Percentiles rank a stretch among this genome's conserved stretches.
Evolutionary conservation across 1,140 invertebrate genomes (phyloP).

Genomic region (Diuraphis noxia): DNA sequence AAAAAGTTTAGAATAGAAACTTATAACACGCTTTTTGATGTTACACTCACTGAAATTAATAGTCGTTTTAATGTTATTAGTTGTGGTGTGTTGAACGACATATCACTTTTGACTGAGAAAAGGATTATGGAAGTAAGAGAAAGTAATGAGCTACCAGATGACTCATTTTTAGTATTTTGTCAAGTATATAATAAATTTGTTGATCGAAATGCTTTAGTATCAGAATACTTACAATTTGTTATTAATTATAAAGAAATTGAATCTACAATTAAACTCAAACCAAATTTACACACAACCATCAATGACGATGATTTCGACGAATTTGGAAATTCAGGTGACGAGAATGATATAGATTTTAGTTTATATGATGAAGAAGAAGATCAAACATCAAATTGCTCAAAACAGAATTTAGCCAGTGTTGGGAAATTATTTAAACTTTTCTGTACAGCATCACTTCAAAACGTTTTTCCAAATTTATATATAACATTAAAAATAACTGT

Average conservation of each 20-base stretch:
- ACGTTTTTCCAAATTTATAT: constrained; percentile 19
- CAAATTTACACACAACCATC: neutral
- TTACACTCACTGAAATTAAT: neutral
- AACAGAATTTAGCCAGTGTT: constrained; percentile 4
- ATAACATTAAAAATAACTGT: constrained; percentile 3
- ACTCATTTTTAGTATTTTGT: constrained; percentile 14
- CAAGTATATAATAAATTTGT: constrained; percentile 6
- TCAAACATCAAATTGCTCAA: neutral
- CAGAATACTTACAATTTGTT: neutral
- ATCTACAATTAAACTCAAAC: neutral
- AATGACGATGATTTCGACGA: neutral
- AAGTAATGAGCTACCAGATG: neutral
- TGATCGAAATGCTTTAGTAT: constrained; percentile 7
- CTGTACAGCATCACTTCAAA: constrained; percentile 33
- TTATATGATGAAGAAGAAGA: neutral
- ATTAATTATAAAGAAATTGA: constrained; percentile 6
- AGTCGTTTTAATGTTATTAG: neutral
- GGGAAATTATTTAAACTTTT: constrained; percentile 23
- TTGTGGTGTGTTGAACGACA: neutral
- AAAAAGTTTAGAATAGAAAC: constrained; percentile 8
- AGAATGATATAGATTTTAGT: neutral
- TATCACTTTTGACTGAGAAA: neutral
- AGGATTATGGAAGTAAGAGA: constrained; percentile 11
- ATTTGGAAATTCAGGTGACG: neutral
- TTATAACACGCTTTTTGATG: neutral